phyloP scores from a whole-genome alignment of 1,140 invertebrate genomes.

The Thrips palmi region DNA sequence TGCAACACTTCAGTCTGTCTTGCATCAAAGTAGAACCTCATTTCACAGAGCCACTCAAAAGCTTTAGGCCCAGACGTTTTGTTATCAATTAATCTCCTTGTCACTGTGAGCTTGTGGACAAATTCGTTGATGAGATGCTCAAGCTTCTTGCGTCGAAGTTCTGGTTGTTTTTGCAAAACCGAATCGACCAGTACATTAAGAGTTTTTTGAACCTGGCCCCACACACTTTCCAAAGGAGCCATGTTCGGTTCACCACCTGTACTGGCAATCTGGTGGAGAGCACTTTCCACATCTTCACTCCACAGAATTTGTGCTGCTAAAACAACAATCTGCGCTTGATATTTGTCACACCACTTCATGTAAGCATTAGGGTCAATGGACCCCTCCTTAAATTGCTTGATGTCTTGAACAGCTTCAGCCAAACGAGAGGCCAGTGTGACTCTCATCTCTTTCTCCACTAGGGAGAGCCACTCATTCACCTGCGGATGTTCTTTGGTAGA shows the following conservation, averaged over 20 bases:
- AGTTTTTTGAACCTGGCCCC: slow-evolving; percentile 76
- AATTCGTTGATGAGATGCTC: slow-evolving; percentile 99
- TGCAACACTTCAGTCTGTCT: slow-evolving; percentile 76
- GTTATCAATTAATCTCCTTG: slow-evolving; percentile 66
- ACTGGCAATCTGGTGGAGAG: slow-evolving; percentile 38
- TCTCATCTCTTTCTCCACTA: slow-evolving; percentile 94
- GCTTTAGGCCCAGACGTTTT: slow-evolving; percentile 70
- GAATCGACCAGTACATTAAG: slow-evolving; percentile 92
- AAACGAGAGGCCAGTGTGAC: slow-evolving; percentile 83
- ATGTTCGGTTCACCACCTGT: slow-evolving; percentile 35
- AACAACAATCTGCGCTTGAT: slow-evolving; percentile 94
- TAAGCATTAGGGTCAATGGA: slow-evolving; percentile 67
- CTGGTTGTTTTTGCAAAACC: slow-evolving; percentile 92
- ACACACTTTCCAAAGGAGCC: slow-evolving; percentile 53
- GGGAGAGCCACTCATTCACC: slow-evolving; percentile 95
- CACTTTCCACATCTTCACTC: slow-evolving; percentile 88
- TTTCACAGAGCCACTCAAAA: slow-evolving; percentile 96
- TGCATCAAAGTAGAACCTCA: slow-evolving; percentile 98
- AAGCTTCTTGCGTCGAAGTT: slow-evolving; percentile 82
- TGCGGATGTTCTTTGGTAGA: slow-evolving; percentile 87
- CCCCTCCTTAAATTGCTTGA: slow-evolving; percentile 75
- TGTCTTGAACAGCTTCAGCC: slow-evolving; percentile 73
- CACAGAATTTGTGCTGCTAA: slow-evolving; percentile 92
- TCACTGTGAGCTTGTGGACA: slow-evolving; percentile 96
- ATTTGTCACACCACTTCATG: slow-evolving; percentile 92